Evolutionary conservation across 2,888 invertebrate species (phyloP), one percentile per base, ranked within the genome.

Genomic region (Eupeodes latifasciatus): DNA sequence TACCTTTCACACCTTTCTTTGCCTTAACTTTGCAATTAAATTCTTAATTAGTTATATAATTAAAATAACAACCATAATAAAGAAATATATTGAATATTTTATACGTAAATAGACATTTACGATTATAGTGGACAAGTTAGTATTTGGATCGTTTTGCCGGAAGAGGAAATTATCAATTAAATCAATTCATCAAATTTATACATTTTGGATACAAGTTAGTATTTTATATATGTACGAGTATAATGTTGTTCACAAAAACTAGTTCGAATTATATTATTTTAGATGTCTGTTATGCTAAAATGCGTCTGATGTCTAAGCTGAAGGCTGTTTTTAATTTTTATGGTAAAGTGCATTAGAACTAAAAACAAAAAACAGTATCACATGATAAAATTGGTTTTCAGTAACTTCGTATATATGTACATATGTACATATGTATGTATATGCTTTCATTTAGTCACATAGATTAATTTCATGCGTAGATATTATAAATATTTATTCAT

Each of bases 121-220:
- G 27, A 27, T 16, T 36, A 12, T 40, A 64, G 16, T 16, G 4
- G 40, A 44, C 40, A 51, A 27, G 27, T 27, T 27, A 16, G 67
- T 67, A 40, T 27, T 55, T 11, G 69, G 14, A 71, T 72, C 27
- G 44, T 53, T 3, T 19, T 79, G 19, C 62, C 81, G 85, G 85
- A 86, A 86, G 78, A 64, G 85, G 78, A 86, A 86, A 69, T 74
- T n/a, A 47, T 66, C 27, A 14, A 36, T 9, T 53, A 72, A 16
- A 5, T 40, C 49, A 44, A 69, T 62, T 44, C 55, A 12, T 55
- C 59, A 76, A 69, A 57, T 62, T 44, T 61, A 55, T 36, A 61
- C 51, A 66, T 66, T 76, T 77, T 36, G 27, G 57, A 55, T 69
- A 59, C 27, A 27, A 27, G 27, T 27, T 27, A 27, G 27, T 27